Evolutionary conservation across 2,888 invertebrate species (phyloP), one percentile per base, ranked within the genome.

Genomic region (Leucophora obtusa): DNA sequence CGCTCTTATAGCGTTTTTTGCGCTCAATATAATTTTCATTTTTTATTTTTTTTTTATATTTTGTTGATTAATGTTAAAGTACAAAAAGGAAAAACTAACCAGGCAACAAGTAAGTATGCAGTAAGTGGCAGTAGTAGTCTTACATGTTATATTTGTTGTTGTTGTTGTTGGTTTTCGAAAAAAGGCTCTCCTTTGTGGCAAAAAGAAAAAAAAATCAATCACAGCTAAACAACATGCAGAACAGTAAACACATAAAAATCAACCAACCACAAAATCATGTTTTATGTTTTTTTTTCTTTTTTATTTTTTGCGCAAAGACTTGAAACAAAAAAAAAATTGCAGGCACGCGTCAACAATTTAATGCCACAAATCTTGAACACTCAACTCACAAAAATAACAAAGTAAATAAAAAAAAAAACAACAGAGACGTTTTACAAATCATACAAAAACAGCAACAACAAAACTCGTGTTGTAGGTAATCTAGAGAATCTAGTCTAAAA

Each of bases 291-390:
- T 11, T 56, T n/a, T 53, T 18, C 53, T n/a, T 18, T 21, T 56
- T 59, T 38, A 43, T 17, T 54, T 65, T 65, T 65, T 65, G 53
- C 18, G 53, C 68, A 62, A 63, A 68, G 9, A n/a, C 24, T 56
- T 24, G 56, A 56, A 54, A 54, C 53, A 56, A 28, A 53, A 70
- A 24, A 65, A 74, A 53, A 71, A 75, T 58, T 80, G 59, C 69
- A 80, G 80, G 73, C 81, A 81, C 81, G 81, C 76, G 81, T 73
- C 81, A 65, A 65, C 76, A 77, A 81, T 81, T 81, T 81, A 77
- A 77, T 81, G 70, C 76, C 73, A 73, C 73, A 73, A 73, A 81
- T 77, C 80, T 66, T 71, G 63, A 72, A 76, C 63, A 69, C 58
- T 51, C 72, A 72, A 54, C 79, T 75, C 35, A 15, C 53, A 50